phyloP scores from a whole-genome alignment of 2,113 vertebrate genomes.

The Colistium nudipinnis region DNA sequence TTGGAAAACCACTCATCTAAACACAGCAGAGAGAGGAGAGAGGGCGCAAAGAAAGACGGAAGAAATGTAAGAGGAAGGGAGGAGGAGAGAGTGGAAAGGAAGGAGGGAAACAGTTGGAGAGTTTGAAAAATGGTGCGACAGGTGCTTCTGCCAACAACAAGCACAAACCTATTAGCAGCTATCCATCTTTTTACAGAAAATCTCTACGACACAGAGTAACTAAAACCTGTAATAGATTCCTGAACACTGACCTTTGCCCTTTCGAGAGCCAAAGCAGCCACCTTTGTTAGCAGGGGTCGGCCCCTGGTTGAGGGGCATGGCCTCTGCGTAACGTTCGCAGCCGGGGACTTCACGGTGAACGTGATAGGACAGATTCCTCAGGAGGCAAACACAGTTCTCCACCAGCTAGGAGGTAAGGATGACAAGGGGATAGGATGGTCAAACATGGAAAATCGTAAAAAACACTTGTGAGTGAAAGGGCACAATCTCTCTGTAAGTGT shows the following conservation, averaged over 20 bases:
- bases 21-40: slow-evolving; percentile 69
- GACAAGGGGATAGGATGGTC: fast-evolving
- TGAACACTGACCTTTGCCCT: slow-evolving; percentile 90
- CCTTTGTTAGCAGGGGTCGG: slow-evolving; percentile 82
- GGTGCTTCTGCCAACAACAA: slow-evolving; percentile 67
- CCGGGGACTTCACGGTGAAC: slow-evolving; percentile 95
- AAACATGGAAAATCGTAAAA: neutral
- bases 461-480: neutral
- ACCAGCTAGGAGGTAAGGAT: slow-evolving; percentile 82
- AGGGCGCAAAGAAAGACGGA: slow-evolving; percentile 68
- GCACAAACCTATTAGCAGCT: slow-evolving; percentile 59
- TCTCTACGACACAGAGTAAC: slow-evolving; percentile 1
- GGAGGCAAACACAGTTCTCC: slow-evolving; percentile 95
- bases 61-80: slow-evolving; percentile 15
- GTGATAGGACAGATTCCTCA: slow-evolving; percentile 96
- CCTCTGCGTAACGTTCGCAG: slow-evolving; percentile 88
- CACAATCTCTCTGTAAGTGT: too few species aligned
- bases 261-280: slow-evolving; percentile 94
- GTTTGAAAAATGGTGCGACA: slow-evolving; percentile 79
- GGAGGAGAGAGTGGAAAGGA: slow-evolving; percentile 21
- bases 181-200: slow-evolving; percentile 28
- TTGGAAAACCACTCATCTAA: slow-evolving; percentile 98
- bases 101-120: slow-evolving; percentile 57
- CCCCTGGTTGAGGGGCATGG: slow-evolving; percentile 73
- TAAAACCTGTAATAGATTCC: neutral